Base-by-base conservation (phyloP, 2,797 vertebrate species). In the Brachyrhaphis roseni region DNA sequence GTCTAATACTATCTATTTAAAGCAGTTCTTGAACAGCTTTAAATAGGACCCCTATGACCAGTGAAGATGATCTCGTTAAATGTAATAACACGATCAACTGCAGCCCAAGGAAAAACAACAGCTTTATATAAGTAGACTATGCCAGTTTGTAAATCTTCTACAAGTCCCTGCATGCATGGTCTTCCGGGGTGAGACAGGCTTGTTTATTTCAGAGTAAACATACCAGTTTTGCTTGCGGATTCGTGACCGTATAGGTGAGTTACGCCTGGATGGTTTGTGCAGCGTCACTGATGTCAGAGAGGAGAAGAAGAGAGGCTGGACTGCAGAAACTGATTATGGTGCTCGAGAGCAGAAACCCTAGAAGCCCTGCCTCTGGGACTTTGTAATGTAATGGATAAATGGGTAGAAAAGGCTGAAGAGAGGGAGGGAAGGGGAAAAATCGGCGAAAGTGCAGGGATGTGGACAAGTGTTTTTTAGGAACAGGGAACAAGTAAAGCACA, bases 371-470 rank as follows among this genome's bases (percentile, higher is more conserved):
- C 39, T 26, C 31, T 71, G 13, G 45, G 75, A 82, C 70, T 78
- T 74, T 72, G 53, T 49, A 78, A 76, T 55, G 39, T 74, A 41
- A 75, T 26, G 84, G 49, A 84, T 75, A 70, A 82, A 87, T 47
- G 70, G 74, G 80, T 81, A 72, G 59, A 80, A 82, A 84, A 74
- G 16, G 45, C 57, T 51, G 23, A n/a, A 82, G 41, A 72, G 80
- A 46, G 71, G 43, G 16, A 81, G 51, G 79, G 53, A 45, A 57
- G 53, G 34, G 41, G 26, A 5, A 41, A 43, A 43, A 72, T 59
- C 0, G 64, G 59, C 36, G 49, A 76, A 86, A 77, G 79, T 87
- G 75, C 51, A 72, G 49, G 70, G 78, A 84, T 10, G 47, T 79
- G 78, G 66, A 26, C 45, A 82, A 82, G 78, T 51, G 80, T 66